Percentiles rank a stretch among this genome's conserved stretches.
phyloP scores from a whole-genome alignment of 2,113 vertebrate genomes.

The Suricata suricatta region DNA sequence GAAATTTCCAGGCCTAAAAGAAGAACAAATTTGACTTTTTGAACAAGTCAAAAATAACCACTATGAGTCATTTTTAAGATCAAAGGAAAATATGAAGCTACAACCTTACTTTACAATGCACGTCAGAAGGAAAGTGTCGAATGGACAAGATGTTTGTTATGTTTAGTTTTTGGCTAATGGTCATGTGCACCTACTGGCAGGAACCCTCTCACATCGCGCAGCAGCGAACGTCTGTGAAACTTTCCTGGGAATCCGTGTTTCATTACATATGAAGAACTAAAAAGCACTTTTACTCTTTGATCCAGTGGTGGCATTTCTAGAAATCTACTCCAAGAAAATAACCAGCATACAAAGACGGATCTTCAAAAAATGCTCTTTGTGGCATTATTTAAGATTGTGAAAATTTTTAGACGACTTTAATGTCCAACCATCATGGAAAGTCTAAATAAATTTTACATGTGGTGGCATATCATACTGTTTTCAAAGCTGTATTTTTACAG shows the following conservation, averaged over 20 bases:
- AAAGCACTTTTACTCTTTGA: background rate
- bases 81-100: background rate
- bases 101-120: background rate
- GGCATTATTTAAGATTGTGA: background rate
- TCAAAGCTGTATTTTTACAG: background rate
- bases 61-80: background rate
- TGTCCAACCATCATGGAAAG: background rate
- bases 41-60: background rate
- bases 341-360: background rate
- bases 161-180: background rate
- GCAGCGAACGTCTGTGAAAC: background rate
- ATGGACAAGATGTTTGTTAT: background rate
- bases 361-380: background rate
- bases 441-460: background rate
- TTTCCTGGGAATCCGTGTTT: background rate
- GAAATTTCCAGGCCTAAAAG: background rate
- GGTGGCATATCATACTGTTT: background rate
- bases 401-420: background rate
- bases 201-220: background rate
- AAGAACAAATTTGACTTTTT: background rate
- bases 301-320: background rate
- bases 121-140: background rate
- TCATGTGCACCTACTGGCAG: background rate
- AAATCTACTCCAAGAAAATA: background rate
- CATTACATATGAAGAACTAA: background rate